A percentile compares a stretch with the other conserved stretches of the same genome.
phyloP scores from a whole-genome alignment of 2,797 vertebrate species.

The Catharus ustulatus region DNA sequence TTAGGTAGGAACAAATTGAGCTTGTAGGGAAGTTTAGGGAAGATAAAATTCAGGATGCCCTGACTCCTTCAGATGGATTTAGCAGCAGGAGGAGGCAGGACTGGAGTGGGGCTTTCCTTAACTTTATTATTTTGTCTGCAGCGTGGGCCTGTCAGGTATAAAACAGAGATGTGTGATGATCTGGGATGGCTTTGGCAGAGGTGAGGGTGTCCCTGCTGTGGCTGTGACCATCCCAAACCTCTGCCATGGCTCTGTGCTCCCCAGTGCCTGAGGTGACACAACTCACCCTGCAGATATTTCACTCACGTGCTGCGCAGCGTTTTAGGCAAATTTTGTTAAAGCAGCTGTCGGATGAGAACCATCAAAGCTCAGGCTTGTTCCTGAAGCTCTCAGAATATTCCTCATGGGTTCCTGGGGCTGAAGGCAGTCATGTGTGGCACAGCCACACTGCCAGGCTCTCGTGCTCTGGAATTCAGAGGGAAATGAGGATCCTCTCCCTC shows the following conservation, averaged over 20 bases:
- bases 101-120: not conserved
- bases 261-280: accelerated
- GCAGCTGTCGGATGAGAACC: slow-evolving; percentile 72
- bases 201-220: not conserved
- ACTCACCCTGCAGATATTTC: not conserved
- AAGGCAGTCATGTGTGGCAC: slow-evolving; percentile 76
- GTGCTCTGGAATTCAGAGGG: slow-evolving; percentile 35
- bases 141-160: accelerated
- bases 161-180: accelerated
- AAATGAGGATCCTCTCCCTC: slow-evolving; percentile 53
- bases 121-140: not conserved
- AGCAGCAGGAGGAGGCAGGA: not conserved
- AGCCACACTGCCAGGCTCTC: slow-evolving; percentile 70
- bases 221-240: not conserved
- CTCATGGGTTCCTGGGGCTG: slow-evolving; percentile 78
- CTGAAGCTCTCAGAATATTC: slow-evolving; percentile 76
- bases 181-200: not conserved
- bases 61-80: accelerated
- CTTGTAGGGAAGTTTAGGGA: not conserved
- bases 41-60: not conserved
- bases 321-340: slow-evolving; percentile 67
- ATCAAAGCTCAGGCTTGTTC: slow-evolving; percentile 82
- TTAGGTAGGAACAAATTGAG: slow-evolving; percentile 18
- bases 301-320: slow-evolving; percentile 74
- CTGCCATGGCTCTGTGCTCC: not conserved